Percentiles rank a stretch among this genome's conserved stretches.
phyloP scores from a whole-genome alignment of 2,888 invertebrate genomes.

The Linnaemya vulpina region DNA sequence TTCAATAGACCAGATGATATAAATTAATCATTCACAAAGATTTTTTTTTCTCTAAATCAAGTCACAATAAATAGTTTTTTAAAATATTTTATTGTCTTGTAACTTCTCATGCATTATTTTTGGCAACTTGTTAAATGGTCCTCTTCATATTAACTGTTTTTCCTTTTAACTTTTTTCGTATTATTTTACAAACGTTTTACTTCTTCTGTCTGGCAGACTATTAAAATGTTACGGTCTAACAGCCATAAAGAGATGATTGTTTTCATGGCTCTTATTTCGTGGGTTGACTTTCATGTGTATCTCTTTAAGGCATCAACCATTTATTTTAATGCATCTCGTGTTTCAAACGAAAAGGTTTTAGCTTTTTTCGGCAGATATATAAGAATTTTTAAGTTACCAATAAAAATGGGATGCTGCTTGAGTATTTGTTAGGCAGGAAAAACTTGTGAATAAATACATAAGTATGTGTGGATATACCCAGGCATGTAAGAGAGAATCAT shows the following conservation, averaged over 20 bases:
- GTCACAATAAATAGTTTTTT: neutral
- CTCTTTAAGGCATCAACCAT: neutral
- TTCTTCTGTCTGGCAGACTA: neutral
- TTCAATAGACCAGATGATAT: neutral
- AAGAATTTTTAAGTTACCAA: too few relatives aligned
- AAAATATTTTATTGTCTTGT: neutral
- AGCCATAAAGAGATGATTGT: slow-evolving; percentile 18
- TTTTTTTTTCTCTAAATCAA: neutral
- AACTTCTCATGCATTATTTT: neutral
- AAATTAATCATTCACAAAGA: neutral
- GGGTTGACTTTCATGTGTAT: neutral
- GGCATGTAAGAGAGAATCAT: too few relatives aligned
- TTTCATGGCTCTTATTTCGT: slow-evolving; percentile 24
- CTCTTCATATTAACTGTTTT: slow-evolving; percentile 16
- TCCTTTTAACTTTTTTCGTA: slow-evolving; percentile 12
- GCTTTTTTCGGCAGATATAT: too few relatives aligned
- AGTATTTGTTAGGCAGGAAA: too few relatives aligned
- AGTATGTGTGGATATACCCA: too few relatives aligned
- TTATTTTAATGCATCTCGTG: slow-evolving; percentile 2
- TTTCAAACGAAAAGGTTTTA: neutral
- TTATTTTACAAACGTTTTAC: neutral
- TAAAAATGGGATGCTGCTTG: too few relatives aligned
- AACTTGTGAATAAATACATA: too few relatives aligned
- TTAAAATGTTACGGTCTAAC: slow-evolving; percentile 16
- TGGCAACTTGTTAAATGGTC: slow-evolving; percentile 10